Percentiles rank a stretch among this genome's conserved stretches.
These are phyloP conservation scores for Anomalospiza imberbis DNA, from an alignment of 2,797 vertebrate genomes.

Conservation along the genomic window DNA sequence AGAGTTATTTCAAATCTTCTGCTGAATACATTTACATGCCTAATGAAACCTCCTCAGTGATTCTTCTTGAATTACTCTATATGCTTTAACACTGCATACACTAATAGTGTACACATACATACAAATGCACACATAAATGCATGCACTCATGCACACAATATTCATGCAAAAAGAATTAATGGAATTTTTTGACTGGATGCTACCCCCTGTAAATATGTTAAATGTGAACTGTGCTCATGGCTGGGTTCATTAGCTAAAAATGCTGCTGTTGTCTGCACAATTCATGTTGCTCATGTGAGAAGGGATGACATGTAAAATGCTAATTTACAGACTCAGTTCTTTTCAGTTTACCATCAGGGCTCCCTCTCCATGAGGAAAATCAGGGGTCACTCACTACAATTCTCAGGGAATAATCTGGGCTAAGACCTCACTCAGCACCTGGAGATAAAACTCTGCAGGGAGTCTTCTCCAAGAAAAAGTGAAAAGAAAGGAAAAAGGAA, in stretches of 20 bases:
- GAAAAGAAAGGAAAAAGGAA: neutral
- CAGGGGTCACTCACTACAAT: neutral
- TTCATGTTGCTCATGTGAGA: neutral
- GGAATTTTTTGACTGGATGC: constrained; percentile 34
- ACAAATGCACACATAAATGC: neutral
- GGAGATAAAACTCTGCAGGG: neutral
- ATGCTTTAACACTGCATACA: neutral
- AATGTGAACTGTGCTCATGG: neutral
- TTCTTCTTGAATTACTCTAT: neutral
- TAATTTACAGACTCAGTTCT: neutral
- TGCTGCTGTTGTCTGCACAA: neutral
- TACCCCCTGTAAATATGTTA: constrained; percentile 22
- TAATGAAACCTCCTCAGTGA: constrained; percentile 4
- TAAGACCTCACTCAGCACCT: neutral
- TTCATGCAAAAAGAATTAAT: constrained; percentile 53
- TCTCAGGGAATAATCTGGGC: neutral
- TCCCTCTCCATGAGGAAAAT: neutral
- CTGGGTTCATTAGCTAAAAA: constrained; percentile 21
- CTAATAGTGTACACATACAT: neutral
- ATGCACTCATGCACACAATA: neutral
- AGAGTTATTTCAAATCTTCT: constrained; percentile 50
- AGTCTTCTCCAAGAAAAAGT: neutral
- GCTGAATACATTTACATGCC: constrained; percentile 48
- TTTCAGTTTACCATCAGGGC: neutral
- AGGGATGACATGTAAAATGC: neutral